Conservation (phyloP, 2,888 invertebrate species). For the Sericinus montela region DNA sequence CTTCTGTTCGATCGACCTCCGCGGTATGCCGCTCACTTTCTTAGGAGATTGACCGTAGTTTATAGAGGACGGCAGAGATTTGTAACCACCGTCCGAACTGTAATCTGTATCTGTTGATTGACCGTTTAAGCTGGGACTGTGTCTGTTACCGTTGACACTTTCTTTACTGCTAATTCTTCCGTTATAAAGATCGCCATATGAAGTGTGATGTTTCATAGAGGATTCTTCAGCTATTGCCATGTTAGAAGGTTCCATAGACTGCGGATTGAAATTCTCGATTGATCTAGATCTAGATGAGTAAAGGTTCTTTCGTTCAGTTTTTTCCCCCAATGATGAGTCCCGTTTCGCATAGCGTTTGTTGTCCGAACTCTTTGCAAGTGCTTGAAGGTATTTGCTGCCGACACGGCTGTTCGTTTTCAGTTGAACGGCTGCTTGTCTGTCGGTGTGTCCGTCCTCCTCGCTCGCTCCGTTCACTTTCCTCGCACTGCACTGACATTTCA, state of each 20-base stretch:
- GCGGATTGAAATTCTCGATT: conserved; percentile 70
- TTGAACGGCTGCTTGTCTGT: conserved; percentile 50
- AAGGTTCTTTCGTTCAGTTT: conserved; percentile 47
- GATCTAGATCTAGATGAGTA: conserved; percentile 67
- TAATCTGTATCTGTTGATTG: conserved; percentile 75
- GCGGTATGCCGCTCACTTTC: conserved; percentile 70
- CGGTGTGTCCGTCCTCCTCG: conserved; percentile 42
- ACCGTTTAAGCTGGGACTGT: conserved; percentile 63
- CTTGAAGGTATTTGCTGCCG: conserved; percentile 71
- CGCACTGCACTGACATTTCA: conserved; percentile 70
- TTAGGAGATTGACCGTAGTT: conserved; percentile 61
- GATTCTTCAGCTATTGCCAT: conserved; percentile 56
- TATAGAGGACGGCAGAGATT: conserved; percentile 73
- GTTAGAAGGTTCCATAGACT: conserved; percentile 44
- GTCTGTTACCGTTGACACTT: conserved; percentile 62
- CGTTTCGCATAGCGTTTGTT: conserved; percentile 57
- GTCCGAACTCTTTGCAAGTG: conserved; percentile 52
- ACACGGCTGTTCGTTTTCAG: conserved; percentile 68
- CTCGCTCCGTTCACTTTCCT: conserved; percentile 57
- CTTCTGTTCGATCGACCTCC: conserved; percentile 69
- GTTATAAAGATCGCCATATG: conserved; percentile 68
- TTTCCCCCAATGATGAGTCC: conserved; percentile 62
- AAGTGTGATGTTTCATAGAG: conserved; percentile 65
- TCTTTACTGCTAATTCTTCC: conserved; percentile 66
- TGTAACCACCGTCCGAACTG: conserved; percentile 74